Base-by-base conservation (phyloP, 2,888 invertebrate genomes). In the Drosophila pseudotalamancana region DNA sequence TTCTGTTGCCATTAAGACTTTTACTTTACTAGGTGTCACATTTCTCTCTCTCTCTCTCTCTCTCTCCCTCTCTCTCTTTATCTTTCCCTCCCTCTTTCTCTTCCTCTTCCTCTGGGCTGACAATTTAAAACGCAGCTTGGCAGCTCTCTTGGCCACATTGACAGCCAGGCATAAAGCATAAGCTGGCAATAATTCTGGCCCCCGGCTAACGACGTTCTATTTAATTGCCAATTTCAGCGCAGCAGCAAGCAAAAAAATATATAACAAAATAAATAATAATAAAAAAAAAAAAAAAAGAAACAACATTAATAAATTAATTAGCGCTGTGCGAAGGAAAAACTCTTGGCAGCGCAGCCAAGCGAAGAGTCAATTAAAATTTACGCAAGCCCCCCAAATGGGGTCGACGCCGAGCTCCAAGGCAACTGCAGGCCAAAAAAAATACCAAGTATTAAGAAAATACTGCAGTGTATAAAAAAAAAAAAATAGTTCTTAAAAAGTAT, bases 251-350 rank as follows among this genome's bases (percentile, higher is more conserved):
- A 48, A 42, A 25, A 12, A 23, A 8, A 9, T 19, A 37, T 21
- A 27, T 11, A 21, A 12, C 18, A 6, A 23, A 23, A n/a, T 21
- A 23, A 71, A 49, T 43, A 40, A 62, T 34, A 73, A 42, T 42
- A 68, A 68, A 31, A 29, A 46, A 1, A 25, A 25, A 8, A 49
- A 31, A 63, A 80, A 73, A 64, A 70, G 68, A 56, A 50, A 57
- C 65, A 72, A 66, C 81, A 84, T 77, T 85, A 74, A 87, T 81
- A 87, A 81, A 84, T 87, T 80, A 84, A 87, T 80, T 80, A 80
- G 55, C 49, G 37, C 49, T 32, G 35, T 9, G 37, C 19, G 19
- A 18, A n/a, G 37, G 21, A 2, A 25, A 27, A 51, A 29, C 59
- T 48, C 73, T 66, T 48, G 43, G 61, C 43, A 45, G 56, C 18